Conservation (phyloP, 2,797 vertebrate genomes). For the Callimico goeldii region DNA sequence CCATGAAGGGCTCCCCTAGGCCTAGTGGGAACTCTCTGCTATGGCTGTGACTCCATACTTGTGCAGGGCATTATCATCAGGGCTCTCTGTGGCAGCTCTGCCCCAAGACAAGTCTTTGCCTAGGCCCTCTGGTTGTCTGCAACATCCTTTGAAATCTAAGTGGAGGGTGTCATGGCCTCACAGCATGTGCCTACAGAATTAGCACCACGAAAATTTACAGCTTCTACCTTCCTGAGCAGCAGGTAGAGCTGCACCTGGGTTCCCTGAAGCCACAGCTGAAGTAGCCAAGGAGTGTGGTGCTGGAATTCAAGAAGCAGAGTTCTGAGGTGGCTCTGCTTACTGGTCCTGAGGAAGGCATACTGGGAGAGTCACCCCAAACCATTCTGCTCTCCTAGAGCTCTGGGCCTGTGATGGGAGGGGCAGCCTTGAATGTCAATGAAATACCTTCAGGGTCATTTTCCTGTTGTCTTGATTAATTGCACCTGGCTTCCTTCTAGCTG, state of each 20-base stretch:
- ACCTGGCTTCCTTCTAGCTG: neutral
- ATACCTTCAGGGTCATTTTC: neutral
- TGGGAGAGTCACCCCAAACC: neutral
- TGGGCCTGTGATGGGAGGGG: neutral
- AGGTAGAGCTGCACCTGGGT: neutral
- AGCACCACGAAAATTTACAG: neutral
- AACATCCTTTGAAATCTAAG: neutral
- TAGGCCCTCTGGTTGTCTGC: neutral
- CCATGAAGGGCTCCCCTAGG: neutral
- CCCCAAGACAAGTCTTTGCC: neutral
- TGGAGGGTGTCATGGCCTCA: neutral
- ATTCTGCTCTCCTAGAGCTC: neutral
- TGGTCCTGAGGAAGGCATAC: neutral
- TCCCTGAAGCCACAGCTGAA: neutral
- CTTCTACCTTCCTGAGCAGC: neutral
- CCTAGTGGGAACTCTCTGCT: neutral
- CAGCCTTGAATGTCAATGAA: neutral
- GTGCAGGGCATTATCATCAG: neutral
- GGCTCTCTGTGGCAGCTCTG: neutral
- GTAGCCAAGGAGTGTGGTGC: neutral
- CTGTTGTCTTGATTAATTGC: neutral
- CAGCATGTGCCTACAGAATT: neutral
- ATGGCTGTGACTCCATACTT: neutral
- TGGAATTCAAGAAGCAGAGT: neutral
- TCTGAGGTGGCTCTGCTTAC: neutral